A percentile compares a stretch with the other conserved stretches of the same genome.
phyloP scores from a whole-genome alignment of 2,113 vertebrate species.

The Paradisaea rubra region DNA sequence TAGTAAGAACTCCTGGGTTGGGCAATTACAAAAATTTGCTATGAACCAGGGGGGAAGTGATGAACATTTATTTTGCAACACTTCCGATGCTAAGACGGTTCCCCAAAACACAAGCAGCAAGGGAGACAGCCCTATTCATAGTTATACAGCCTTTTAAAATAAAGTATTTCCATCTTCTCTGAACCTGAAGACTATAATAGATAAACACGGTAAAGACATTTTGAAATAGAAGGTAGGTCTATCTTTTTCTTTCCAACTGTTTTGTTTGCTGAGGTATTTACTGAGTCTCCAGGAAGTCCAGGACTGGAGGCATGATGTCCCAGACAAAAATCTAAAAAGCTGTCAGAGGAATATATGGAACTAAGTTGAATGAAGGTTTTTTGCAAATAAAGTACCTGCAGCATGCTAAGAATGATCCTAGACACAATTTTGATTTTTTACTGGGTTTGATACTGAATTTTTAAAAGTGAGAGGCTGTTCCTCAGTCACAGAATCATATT shows the following conservation, averaged over 20 bases:
- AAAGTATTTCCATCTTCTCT: not conserved
- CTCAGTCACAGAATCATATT: not conserved
- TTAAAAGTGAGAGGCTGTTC: not conserved
- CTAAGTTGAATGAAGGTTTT: not conserved
- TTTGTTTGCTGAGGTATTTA: not conserved
- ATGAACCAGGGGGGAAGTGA: constrained; percentile 14
- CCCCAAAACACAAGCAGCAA: not conserved
- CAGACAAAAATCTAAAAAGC: not conserved
- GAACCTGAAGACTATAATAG: not conserved
- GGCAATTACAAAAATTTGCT: not conserved
- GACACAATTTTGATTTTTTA: not conserved
- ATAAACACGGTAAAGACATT: not conserved
- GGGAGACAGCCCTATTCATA: not conserved
- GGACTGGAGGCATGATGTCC: not conserved
- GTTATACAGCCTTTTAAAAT: not conserved
- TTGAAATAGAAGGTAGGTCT: constrained; percentile 22
- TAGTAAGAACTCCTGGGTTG: not conserved
- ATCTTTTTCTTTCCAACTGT: not conserved
- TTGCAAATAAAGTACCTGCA: not conserved
- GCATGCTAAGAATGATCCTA: not conserved
- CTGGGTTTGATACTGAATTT: not conserved
- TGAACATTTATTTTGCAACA: constrained; percentile 15
- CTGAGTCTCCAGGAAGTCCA: not conserved
- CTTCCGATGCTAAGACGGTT: not conserved
- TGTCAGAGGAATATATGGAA: not conserved